Evolutionary conservation across 2,888 invertebrate species (phyloP).

Genomic region (Catocala sponsa): DNA sequence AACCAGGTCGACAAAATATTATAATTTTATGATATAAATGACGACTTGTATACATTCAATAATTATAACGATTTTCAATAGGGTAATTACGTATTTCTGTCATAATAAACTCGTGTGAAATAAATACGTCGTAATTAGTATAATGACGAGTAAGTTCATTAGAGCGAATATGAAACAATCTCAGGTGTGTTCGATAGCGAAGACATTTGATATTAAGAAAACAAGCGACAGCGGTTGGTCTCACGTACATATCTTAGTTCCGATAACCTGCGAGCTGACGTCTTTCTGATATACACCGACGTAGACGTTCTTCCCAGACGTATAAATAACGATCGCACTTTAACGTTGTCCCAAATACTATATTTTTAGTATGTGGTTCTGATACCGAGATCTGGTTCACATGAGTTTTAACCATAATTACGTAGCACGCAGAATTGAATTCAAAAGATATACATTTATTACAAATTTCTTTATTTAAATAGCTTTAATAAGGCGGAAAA

Average conservation of each 20-base stretch:
- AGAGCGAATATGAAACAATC: constrained; percentile 12
- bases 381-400: too few relatives aligned
- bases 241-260: constrained; percentile 55
- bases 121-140: neutral
- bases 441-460: too few relatives aligned
- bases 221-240: constrained; percentile 45
- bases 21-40: too few relatives aligned
- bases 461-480: constrained; percentile 6
- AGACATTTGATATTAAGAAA: constrained; percentile 46
- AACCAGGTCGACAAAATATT: too few relatives aligned
- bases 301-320: constrained; percentile 35
- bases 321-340: constrained; percentile 43
- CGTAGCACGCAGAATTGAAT: too few relatives aligned
- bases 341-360: constrained; percentile 31
- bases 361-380: constrained; percentile 7
- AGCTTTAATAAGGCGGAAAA: neutral
- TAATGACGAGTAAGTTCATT: constrained; percentile 2
- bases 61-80: too few relatives aligned
- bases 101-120: too few relatives aligned
- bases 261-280: constrained; percentile 56
- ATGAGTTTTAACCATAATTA: too few relatives aligned
- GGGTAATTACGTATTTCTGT: too few relatives aligned
- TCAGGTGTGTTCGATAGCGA: constrained; percentile 25
- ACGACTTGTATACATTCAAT: too few relatives aligned
- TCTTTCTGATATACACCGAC: constrained; percentile 52